phyloP scores from a whole-genome alignment of 2,797 vertebrate species.

The Monodelphis domestica region DNA sequence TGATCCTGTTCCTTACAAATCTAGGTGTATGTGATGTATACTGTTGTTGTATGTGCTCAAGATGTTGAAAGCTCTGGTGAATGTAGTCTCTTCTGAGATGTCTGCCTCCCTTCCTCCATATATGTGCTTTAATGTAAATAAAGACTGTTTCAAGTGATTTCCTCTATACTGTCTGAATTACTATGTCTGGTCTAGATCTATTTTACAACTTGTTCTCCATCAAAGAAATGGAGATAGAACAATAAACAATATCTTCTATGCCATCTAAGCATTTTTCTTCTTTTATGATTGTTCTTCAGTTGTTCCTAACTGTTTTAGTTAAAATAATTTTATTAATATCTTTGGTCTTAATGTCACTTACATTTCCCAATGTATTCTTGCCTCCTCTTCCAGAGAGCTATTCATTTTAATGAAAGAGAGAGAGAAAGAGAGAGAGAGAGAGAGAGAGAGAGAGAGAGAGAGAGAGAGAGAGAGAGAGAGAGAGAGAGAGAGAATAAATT shows the following conservation, averaged over 20 bases:
- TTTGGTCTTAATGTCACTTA: neutral
- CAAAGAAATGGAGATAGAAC: constrained; percentile 79
- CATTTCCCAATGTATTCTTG: neutral
- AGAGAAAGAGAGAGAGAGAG: neutral
- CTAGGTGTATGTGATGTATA: constrained; percentile 59
- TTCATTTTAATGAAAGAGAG: neutral
- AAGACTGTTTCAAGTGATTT: constrained; percentile 81
- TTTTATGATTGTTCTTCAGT: neutral
- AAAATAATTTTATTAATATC: neutral
- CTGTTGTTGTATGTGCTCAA: constrained; percentile 62
- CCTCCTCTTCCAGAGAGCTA: neutral
- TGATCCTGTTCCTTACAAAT: constrained; percentile 72
- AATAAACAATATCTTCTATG: constrained; percentile 91
- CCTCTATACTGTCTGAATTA: constrained; percentile 85
- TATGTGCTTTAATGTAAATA: constrained; percentile 90
- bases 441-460: neutral
- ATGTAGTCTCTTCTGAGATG: constrained; percentile 89
- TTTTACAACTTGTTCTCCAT: constrained; percentile 88
- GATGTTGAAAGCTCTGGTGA: constrained; percentile 82
- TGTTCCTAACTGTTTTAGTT: constrained; percentile 16
- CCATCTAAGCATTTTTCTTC: constrained; percentile 7
- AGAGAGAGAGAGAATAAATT: neutral
- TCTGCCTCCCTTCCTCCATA: constrained; percentile 86
- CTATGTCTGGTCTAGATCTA: constrained; percentile 89
- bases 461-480: neutral